Base-by-base conservation (phyloP, 2,888 invertebrate species). In the Synanthedon vespiformis region DNA sequence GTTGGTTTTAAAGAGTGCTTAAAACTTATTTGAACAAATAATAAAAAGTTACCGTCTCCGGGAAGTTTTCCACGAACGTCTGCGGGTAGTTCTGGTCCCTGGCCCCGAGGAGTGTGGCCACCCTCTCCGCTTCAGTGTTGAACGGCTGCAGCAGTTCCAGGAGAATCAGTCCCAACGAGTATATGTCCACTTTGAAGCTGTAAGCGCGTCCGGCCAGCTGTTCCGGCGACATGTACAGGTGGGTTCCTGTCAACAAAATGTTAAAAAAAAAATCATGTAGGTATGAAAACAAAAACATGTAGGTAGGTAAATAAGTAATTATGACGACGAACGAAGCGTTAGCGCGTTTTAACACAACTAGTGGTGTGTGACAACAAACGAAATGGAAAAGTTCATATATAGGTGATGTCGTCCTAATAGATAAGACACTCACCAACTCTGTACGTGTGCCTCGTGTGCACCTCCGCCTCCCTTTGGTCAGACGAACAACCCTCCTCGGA, bases 161-260 rank as follows among this genome's bases (percentile, higher is more conserved):
- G 60, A 98, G 90, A 57, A 99, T 97, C 55, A 99, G 89, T 0
- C 98, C 98, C 58, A 98, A 86, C 0, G 98, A 96, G 85, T 94
- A 98, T 55, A 98, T 97, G 78, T 98, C 98, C 53, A 98, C 97
- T 80, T 97, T 97, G 79, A 93, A 94, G 71, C 93, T 93, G 74
- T 96, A 96, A 1, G 91, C 89, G 41, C 89, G 88, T 0, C 94
- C 92, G 11, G 88, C 83, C 34, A 92, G 83, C 84, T 98, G 98
- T 74, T 99, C 99, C 1, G 99, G 99, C 44, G 98, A 97, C 99
- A 99, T 99, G 80, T 99, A 99, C 2, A 98, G 88, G 58, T 94
- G 93, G 0, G 99, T 99, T 22, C 99, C 97, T 90, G 66, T 2
- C 48, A 52, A 49, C 8, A 16, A 44, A 48, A 44, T 5, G 16